Conservation (phyloP, 2,888 invertebrate species). For the Piscicola geometra region DNA sequence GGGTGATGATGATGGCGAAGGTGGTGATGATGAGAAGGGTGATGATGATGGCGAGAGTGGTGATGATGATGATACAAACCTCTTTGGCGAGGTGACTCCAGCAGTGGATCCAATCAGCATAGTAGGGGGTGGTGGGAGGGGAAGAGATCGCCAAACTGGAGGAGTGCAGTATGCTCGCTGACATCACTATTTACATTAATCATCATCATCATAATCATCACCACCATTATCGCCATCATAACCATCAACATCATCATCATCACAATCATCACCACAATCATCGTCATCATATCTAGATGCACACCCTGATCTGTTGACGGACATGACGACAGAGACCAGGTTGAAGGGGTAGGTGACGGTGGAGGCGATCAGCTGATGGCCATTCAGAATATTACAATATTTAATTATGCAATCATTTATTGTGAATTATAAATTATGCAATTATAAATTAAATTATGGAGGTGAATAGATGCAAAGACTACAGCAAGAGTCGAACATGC, state of each 20-base stretch:
- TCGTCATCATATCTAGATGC: neutral
- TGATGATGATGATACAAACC: constrained; percentile 2
- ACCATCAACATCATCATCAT: too few species aligned
- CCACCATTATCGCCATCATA: too few species aligned
- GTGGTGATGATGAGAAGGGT: too few species aligned
- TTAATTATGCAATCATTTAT: too few species aligned
- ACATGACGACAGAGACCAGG: constrained; percentile 85
- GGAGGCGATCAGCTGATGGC: constrained; percentile 33
- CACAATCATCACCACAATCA: too few species aligned
- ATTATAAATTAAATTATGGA: too few species aligned
- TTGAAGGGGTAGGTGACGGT: constrained; percentile 74
- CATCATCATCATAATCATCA: too few species aligned
- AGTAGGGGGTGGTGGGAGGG: constrained; percentile 8
- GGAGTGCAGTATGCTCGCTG: neutral
- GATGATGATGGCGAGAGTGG: too few species aligned
- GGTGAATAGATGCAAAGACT: too few species aligned
- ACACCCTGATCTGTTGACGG: constrained; percentile 72
- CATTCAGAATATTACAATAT: too few species aligned
- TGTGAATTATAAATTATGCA: too few species aligned
- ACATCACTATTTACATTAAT: neutral
- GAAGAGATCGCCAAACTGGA: neutral
- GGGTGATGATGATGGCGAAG: neutral
- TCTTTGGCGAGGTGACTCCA: constrained; percentile 10
- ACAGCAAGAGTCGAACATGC: neutral
- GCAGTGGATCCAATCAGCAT: constrained; percentile 8